phyloP scores from a whole-genome alignment of 23 tunicate genomes.

The Aplidium turbinatum region DNA sequence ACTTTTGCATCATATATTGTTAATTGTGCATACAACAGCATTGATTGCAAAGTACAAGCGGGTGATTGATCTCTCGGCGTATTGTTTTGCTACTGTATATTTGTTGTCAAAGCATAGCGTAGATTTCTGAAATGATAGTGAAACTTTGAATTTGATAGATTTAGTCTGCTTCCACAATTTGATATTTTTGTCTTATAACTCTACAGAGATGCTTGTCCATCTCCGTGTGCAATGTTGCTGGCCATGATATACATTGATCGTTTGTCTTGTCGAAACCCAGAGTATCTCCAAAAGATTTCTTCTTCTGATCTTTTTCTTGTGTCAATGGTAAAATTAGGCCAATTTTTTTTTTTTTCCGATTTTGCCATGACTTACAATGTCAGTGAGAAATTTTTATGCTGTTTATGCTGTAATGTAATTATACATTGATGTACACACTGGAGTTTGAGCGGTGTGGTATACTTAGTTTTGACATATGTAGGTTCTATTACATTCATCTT shows the following conservation, averaged over 20 bases:
- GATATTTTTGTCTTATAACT: background rate
- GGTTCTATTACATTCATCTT: too few relatives aligned
- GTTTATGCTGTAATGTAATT: too few relatives aligned
- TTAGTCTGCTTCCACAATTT: background rate
- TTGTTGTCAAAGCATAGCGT: background rate
- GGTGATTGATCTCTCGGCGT: background rate
- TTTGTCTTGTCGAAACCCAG: conserved; percentile 70
- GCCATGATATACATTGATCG: conserved; percentile 93
- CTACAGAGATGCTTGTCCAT: conserved; percentile 84
- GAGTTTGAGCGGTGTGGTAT: too few relatives aligned
- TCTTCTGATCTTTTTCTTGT: conserved; percentile 97
- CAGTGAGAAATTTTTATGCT: too few relatives aligned
- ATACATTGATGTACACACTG: too few relatives aligned
- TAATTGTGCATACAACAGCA: background rate
- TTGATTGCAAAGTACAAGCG: too few relatives aligned
- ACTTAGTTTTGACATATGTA: too few relatives aligned
- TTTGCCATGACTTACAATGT: too few relatives aligned
- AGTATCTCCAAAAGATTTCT: conserved; percentile 69
- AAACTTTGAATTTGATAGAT: conserved; percentile 3
- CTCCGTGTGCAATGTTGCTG: conserved; percentile 88
- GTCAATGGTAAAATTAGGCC: conserved; percentile 95
- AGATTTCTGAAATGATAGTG: too few relatives aligned
- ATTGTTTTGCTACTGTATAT: background rate
- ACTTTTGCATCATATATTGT: background rate
- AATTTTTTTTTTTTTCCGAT: too few relatives aligned